Evolutionary conservation across 92 coral and sea anemone species (phyloP), one percentile per base, ranked within the genome.

Genomic region (Zoanthus sociatus): DNA sequence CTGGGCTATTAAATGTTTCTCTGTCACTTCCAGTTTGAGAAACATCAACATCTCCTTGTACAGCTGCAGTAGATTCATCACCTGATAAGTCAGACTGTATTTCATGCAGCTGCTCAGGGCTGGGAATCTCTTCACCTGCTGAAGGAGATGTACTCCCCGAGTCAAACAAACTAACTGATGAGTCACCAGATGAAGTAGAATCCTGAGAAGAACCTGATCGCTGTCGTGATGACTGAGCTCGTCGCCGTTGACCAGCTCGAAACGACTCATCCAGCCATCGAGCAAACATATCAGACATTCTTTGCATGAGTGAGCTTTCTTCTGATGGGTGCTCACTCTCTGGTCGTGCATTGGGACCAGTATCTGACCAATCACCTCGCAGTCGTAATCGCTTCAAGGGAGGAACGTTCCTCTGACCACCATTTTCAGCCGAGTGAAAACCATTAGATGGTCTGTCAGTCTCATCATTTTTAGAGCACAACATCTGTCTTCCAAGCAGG

Each of bases 341-440:
- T 67, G 99, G 99, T 85, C 98, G 92, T 44, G 99, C 98, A 81
- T 97, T 95, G 8, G 99, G 99, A 31, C 99, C 99, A 16, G 99
- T 97, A 90, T 97, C 99, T 50, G 98, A 94, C 98, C 98, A 97
- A 92, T 97, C 99, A 7, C 99, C 99, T 50, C 99, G 93, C 84
- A 97, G 92, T 54, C 99, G 95, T 37, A 97, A 86, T 14, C 99
- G 93, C 69, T 95, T 95, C 84, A 97, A 78, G 0, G 99, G 98
- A 21, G 94, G 93, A 56, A 91, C 98, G 58, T 90, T 90, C 77
- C 96, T 83, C 60, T 86, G 93, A 15, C 74, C 45, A 17, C 89
- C 90, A 83, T 88, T 87, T 15, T 86, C 68, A 13, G 92, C 79
- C 47, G 76, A 81, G 14, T 86, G 89, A 71, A 71, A 77, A 6